Evolutionary conservation across 2,888 invertebrate species (phyloP).

Genomic region (Mongoloraphidia duomilia): DNA sequence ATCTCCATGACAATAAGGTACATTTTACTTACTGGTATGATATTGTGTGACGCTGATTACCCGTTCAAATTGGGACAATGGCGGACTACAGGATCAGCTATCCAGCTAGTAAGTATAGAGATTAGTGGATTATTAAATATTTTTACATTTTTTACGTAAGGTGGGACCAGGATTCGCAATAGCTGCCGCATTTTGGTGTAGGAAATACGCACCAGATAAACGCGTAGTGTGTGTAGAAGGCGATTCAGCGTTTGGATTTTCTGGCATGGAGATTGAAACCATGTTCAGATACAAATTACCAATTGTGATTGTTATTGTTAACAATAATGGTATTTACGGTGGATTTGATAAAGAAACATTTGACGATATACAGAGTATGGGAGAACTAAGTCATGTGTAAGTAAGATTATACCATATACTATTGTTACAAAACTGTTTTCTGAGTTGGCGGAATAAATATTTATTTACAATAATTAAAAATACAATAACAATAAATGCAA

Average conservation of each 20-base stretch:
- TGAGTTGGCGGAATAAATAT: too few species aligned
- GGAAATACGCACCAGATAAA: constrained; percentile 64
- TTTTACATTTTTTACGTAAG: constrained; percentile 21
- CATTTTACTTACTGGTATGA: too few species aligned
- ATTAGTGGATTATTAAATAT: background rate
- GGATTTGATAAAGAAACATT: constrained; percentile 69
- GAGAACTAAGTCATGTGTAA: constrained; percentile 64
- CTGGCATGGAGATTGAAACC: constrained; percentile 96
- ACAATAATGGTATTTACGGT: constrained; percentile 90
- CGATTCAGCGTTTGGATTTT: constrained; percentile 96
- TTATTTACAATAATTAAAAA: too few species aligned
- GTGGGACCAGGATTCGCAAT: constrained; percentile 83
- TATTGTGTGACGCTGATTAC: too few species aligned
- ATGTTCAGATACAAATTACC: constrained; percentile 89
- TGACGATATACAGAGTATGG: constrained; percentile 50
- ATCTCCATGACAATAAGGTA: too few species aligned
- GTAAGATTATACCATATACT: constrained; percentile 21
- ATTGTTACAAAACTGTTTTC: too few species aligned
- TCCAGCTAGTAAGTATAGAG: too few species aligned
- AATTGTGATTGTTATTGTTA: constrained; percentile 77
- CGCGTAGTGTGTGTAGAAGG: constrained; percentile 89
- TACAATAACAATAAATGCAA: too few species aligned
- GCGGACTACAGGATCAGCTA: too few species aligned
- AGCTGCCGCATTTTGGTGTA: constrained; percentile 82
- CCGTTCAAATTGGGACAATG: too few species aligned